phyloP scores from a whole-genome alignment of 2,113 vertebrate genomes.

The rabbit (Oryctolagus cuniculus) region DNA sequence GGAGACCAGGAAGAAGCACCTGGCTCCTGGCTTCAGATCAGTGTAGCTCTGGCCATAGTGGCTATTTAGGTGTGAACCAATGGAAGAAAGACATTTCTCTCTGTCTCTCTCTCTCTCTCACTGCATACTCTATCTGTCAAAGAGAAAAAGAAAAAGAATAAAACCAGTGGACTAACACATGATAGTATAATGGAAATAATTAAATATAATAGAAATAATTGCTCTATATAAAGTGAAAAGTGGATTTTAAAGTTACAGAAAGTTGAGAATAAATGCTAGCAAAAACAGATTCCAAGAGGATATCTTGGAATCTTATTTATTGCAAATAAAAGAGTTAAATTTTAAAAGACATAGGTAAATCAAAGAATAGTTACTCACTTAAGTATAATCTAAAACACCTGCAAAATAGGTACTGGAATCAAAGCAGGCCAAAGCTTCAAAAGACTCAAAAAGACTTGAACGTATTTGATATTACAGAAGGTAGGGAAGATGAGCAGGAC shows the following conservation, averaged over 20 bases:
- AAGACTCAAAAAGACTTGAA: neutral
- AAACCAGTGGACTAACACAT: neutral
- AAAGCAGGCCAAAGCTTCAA: neutral
- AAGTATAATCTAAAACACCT: neutral
- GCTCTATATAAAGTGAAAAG: neutral
- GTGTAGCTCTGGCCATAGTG: too few species aligned
- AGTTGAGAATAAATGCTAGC: slow-evolving; percentile 9
- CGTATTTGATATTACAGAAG: neutral
- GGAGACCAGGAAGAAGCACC: too few species aligned
- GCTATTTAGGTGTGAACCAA: too few species aligned
- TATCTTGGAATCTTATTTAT: too few species aligned
- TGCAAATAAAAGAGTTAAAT: neutral
- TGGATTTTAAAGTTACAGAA: slow-evolving; percentile 42
- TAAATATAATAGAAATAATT: neutral
- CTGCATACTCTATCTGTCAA: too few species aligned
- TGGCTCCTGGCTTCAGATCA: too few species aligned
- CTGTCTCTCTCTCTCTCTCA: too few species aligned
- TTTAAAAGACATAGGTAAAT: slow-evolving; percentile 1
- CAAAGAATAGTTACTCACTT: neutral
- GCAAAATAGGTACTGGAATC: neutral
- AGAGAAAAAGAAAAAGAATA: too few species aligned
- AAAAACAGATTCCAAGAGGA: neutral
- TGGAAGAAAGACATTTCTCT: too few species aligned
- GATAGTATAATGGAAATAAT: neutral
- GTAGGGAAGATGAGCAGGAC: neutral